Conservation (phyloP, 92 coral and sea anemone genomes). For the Phenganax subtilis region DNA sequence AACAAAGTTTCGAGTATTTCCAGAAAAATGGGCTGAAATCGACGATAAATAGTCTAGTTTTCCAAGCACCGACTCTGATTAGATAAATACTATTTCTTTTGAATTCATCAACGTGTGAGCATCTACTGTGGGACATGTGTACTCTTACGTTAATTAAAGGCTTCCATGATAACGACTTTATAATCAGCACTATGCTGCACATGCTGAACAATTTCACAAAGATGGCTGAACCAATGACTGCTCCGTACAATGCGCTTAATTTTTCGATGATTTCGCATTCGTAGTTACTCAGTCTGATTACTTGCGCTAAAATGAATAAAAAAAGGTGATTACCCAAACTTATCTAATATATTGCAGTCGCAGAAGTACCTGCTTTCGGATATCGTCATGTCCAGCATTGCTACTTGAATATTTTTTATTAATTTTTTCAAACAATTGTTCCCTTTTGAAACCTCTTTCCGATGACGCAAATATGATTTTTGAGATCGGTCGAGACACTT, state of each 20-base stretch:
- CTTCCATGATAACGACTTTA: slow-evolving; percentile 31
- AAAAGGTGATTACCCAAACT: background rate
- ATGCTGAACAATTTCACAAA: slow-evolving; percentile 3
- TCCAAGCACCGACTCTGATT: too few species aligned
- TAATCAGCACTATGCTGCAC: background rate
- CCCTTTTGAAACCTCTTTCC: too few species aligned
- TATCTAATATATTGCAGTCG: background rate
- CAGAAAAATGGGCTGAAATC: too few species aligned
- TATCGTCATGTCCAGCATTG: too few species aligned
- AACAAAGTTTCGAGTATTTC: too few species aligned
- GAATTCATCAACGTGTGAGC: background rate
- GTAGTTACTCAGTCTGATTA: background rate
- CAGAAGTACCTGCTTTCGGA: too few species aligned
- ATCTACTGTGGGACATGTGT: background rate
- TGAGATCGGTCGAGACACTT: too few species aligned
- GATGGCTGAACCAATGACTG: slow-evolving; percentile 11
- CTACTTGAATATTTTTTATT: too few species aligned
- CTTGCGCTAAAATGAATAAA: background rate
- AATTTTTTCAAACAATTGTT: too few species aligned
- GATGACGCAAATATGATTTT: too few species aligned
- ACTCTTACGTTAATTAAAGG: background rate
- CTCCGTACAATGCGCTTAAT: slow-evolving; percentile 28
- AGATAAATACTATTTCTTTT: background rate
- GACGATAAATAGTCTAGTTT: too few species aligned
- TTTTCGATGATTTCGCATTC: background rate